phyloP scores from a whole-genome alignment of 2,888 invertebrate genomes.

The Calliphora vomitoria region DNA sequence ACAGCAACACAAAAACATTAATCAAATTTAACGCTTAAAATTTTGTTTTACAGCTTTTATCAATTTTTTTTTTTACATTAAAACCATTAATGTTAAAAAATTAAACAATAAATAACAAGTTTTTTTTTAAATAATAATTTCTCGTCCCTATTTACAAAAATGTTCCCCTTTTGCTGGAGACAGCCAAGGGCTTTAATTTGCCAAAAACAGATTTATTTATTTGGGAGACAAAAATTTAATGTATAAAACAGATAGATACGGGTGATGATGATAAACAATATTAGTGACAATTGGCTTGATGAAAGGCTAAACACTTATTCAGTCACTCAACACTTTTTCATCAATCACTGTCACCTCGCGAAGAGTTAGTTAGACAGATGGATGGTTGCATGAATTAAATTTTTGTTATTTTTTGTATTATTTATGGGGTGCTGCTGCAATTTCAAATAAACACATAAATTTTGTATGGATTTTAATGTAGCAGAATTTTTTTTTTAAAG shows the following conservation, averaged over 20 bases:
- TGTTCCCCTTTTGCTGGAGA: neutral
- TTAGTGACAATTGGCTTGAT: constrained; percentile 70
- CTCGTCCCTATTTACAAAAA: constrained; percentile 17
- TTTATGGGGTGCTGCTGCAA: constrained; percentile 37
- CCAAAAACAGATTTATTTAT: constrained; percentile 55
- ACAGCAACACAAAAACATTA: constrained; percentile 69
- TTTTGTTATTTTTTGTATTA: neutral
- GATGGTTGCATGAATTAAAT: constrained; percentile 42
- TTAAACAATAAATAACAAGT: constrained; percentile 19
- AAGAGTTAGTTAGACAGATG: constrained; percentile 29
- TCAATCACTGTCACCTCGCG: constrained; percentile 65
- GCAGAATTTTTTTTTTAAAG: neutral
- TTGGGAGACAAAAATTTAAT: neutral
- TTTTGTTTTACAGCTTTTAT: constrained; percentile 14
- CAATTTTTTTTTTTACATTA: constrained; percentile 18
- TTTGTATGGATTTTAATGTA: constrained; percentile 36
- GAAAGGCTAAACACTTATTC: constrained; percentile 67
- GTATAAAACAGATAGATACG: constrained; percentile 57
- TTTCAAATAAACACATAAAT: constrained; percentile 5
- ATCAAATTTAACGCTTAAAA: constrained; percentile 72
- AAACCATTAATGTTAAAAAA: constrained; percentile 21
- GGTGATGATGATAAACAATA: constrained; percentile 62
- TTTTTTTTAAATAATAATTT: neutral
- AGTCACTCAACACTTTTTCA: constrained; percentile 44
- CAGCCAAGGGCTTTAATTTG: constrained; percentile 51